Conservation (phyloP, 2,113 vertebrate genomes). For the Cariama cristata region DNA sequence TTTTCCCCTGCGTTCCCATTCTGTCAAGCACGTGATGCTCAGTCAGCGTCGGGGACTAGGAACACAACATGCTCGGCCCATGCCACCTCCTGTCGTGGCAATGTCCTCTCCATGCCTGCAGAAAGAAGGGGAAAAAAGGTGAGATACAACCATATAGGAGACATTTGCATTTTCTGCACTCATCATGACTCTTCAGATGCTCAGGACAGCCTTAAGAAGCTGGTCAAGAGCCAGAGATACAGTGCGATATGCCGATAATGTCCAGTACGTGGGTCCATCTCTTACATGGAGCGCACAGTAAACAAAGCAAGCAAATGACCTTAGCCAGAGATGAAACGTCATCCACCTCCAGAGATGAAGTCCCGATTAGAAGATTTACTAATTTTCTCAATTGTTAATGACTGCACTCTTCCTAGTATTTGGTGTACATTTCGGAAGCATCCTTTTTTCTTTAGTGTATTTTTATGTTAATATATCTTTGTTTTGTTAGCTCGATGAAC, state of each 20-base stretch:
- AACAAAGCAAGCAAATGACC: not conserved
- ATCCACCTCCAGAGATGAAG: not conserved
- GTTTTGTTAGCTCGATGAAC: not conserved
- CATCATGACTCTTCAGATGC: not conserved
- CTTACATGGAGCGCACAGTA: not conserved
- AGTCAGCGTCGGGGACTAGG: not conserved
- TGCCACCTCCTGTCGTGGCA: not conserved
- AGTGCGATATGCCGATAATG: rapidly evolving
- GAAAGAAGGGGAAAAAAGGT: not conserved
- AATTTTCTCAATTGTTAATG: not conserved
- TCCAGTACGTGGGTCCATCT: not conserved
- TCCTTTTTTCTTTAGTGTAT: not conserved
- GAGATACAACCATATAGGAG: not conserved
- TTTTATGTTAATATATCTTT: not conserved
- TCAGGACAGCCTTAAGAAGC: not conserved
- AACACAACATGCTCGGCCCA: not conserved
- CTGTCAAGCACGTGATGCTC: not conserved
- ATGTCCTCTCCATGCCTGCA: not conserved
- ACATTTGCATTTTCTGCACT: not conserved
- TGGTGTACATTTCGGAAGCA: not conserved
- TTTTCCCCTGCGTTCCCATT: not conserved
- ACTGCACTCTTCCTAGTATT: not conserved
- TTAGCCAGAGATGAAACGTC: not conserved
- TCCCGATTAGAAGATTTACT: not conserved
- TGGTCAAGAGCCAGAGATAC: not conserved